Evolutionary conservation across 2,888 invertebrate genomes (phyloP).

Genomic region (Amphipyra tragopoginis): DNA sequence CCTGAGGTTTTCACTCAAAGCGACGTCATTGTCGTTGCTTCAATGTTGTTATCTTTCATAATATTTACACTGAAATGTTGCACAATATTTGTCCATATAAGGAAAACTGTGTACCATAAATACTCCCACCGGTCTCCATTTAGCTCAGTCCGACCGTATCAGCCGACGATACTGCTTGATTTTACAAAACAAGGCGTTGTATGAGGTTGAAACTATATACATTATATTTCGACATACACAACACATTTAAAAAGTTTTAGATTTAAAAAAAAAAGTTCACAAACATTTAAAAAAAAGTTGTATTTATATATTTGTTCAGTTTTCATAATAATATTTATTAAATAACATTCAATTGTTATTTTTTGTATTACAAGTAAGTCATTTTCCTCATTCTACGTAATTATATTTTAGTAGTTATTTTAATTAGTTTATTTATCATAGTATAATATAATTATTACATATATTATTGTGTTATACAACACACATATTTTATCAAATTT

Average conservation of each 20-base stretch:
- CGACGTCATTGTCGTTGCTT: background rate
- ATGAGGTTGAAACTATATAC: slow-evolving; percentile 44
- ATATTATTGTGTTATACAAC: slow-evolving; percentile 15
- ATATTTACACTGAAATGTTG: slow-evolving; percentile 1
- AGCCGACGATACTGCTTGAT: slow-evolving; percentile 21
- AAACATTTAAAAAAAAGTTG: too few species aligned
- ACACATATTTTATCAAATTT: slow-evolving; percentile 32
- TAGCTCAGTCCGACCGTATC: slow-evolving; percentile 7
- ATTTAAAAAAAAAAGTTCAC: background rate
- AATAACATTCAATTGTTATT: too few species aligned
- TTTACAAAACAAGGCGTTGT: slow-evolving; percentile 18
- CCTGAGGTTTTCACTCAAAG: too few species aligned
- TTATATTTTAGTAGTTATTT: too few species aligned
- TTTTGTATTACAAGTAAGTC: too few species aligned
- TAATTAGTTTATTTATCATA: background rate
- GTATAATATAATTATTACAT: too few species aligned
- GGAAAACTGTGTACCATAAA: slow-evolving; percentile 25
- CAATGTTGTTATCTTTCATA: slow-evolving; percentile 13
- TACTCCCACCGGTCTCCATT: fast-evolving
- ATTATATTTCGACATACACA: slow-evolving; percentile 25
- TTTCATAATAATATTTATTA: too few species aligned
- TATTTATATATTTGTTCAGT: too few species aligned
- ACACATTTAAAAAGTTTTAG: background rate
- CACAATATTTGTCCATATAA: slow-evolving; percentile 29
- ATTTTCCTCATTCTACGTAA: too few species aligned